Conservation (phyloP, 1,140 invertebrate species). For the Sitodiplosis mosellana region DNA sequence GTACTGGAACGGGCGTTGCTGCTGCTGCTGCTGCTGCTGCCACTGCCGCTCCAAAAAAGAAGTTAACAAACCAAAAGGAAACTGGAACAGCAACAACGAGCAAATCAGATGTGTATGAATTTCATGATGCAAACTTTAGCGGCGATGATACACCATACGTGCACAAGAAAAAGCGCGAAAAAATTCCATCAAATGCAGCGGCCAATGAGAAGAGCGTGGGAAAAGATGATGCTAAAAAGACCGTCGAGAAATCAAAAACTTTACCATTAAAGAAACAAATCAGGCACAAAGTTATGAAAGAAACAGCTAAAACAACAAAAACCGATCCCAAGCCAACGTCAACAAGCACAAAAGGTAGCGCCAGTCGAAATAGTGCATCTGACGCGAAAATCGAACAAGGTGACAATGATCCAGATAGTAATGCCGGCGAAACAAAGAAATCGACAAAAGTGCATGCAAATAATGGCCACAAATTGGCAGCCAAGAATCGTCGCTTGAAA, state of each 20-base stretch:
- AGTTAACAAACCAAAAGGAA: too few species aligned
- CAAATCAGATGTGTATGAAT: too few species aligned
- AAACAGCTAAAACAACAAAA: not conserved
- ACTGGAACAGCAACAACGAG: too few species aligned
- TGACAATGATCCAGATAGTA: constrained; percentile 10
- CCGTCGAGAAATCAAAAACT: not conserved
- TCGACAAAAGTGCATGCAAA: not conserved
- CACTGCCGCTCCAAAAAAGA: too few species aligned
- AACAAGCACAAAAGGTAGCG: not conserved
- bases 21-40: too few species aligned
- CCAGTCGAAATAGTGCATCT: not conserved
- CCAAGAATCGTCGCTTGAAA: not conserved
- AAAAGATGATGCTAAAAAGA: not conserved
- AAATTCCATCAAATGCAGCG: too few species aligned
- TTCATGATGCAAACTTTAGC: too few species aligned
- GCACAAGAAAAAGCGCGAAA: too few species aligned
- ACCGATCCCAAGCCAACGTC: not conserved
- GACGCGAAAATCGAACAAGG: not conserved
- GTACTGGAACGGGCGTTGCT: too few species aligned
- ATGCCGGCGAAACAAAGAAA: constrained; percentile 8
- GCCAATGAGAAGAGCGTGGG: not conserved
- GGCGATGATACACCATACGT: too few species aligned
- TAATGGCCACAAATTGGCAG: not conserved
- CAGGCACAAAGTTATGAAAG: not conserved
- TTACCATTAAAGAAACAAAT: not conserved